Evolutionary conservation across 1,140 invertebrate genomes (phyloP), one percentile per base, ranked within the genome.

Genomic region (Drosophila kohkoa): DNA sequence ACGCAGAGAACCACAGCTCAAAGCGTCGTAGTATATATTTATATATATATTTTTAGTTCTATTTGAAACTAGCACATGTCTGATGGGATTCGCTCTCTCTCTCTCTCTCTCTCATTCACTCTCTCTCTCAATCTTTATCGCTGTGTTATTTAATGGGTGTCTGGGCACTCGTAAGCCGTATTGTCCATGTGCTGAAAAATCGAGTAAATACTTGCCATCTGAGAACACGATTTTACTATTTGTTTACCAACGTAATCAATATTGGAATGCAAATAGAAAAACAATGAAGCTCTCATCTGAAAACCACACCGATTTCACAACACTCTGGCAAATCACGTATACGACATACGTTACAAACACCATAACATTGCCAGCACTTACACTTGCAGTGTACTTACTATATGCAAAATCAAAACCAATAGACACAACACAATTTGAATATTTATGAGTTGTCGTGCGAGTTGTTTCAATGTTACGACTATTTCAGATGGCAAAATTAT

Each of bases 241-340:
- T 88, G 85, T 78, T 88, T 81, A 88, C 85, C 89, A 49, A 73
- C 85, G 85, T 81, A 88, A 89, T 81, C 85, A 88, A 89, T 83
- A 85, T 57, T 32, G 51, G 43, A 65, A 68, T 58, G 52, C 38
- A 68, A 77, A 52, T 54, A 57, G 30, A 62, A 79, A 54, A 46
- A 72, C 16, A 62, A 38, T 49, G 3, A 25, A 32, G 25, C 20
- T 57, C 35, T 30, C 20, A 62, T 16, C 41, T 15, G 1, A 58
- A 25, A n/a, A 13, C 20, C 20, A 8, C 25, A 38, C 16, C 60
- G 76, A 74, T 52, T 57, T 20, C 28, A 43, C 51, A 68, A 76
- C 75, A 72, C 59, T 45, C 49, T 46, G 32, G 7, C 6, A 32
- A 32, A 32, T 25, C 20, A 32, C 32, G 32, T 32, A 32, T 32